Percentiles rank a stretch among this genome's conserved stretches.
These are phyloP conservation scores for Casuarius casuarius DNA, from an alignment of 2,113 vertebrate genomes.

Conservation along the genomic window DNA sequence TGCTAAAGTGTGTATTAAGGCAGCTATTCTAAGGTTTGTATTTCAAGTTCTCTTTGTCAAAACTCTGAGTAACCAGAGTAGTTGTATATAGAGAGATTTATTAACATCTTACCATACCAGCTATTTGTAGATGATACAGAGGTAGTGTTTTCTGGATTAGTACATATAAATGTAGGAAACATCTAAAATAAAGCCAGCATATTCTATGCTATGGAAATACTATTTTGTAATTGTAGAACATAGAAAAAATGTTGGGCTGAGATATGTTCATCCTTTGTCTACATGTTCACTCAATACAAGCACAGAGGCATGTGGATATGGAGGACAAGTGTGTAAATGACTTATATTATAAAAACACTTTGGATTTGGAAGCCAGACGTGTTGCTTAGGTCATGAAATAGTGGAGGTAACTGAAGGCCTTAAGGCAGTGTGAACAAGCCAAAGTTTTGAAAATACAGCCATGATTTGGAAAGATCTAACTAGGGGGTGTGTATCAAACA, in stretches of 20 bases:
- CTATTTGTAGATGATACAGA: background rate
- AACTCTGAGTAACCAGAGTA: background rate
- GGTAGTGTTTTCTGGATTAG: background rate
- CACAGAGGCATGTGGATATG: background rate
- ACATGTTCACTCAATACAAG: rapidly evolving
- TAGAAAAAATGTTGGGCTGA: background rate
- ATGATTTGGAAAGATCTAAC: background rate
- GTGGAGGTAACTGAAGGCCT: background rate
- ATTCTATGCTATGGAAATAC: background rate
- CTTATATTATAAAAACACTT: too few relatives aligned
- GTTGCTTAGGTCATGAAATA: background rate
- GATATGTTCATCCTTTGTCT: background rate
- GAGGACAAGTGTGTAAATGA: background rate
- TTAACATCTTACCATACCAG: background rate
- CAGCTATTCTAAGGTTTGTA: too few relatives aligned
- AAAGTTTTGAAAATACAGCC: background rate
- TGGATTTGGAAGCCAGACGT: background rate
- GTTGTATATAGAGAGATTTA: background rate
- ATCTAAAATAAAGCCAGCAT: background rate
- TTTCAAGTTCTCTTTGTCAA: background rate
- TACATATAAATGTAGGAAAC: background rate
- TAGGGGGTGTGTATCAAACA: background rate
- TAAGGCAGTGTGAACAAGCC: background rate
- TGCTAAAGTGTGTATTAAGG: background rate
- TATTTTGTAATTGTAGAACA: background rate